These are phyloP conservation scores for Blastobasis lacticolella DNA, from an alignment of 2,888 invertebrate genomes.

Conservation along the genomic window DNA sequence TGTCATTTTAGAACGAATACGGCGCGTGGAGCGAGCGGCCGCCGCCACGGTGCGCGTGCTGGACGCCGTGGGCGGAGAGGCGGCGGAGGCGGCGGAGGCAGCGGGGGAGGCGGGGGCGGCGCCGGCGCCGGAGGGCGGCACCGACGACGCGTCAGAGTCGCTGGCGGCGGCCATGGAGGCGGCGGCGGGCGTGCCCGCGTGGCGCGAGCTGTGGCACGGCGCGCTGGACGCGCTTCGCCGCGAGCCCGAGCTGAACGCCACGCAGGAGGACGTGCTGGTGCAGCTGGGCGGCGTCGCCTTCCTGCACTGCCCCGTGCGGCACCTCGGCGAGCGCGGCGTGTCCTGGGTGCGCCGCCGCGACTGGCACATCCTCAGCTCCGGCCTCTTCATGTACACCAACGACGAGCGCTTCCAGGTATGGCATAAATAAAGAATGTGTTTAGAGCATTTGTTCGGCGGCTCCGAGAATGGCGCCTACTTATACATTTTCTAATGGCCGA, in stretches of 20 bases:
- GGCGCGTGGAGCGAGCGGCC: not conserved
- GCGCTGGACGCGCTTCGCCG: slow-evolving; percentile 57
- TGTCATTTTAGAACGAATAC: too few species aligned
- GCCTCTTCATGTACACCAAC: slow-evolving; percentile 92
- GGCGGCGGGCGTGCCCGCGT: slow-evolving; percentile 62
- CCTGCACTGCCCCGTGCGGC: slow-evolving; percentile 85
- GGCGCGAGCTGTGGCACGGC: slow-evolving; percentile 78
- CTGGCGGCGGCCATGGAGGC: slow-evolving; percentile 28
- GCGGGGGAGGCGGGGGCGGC: slow-evolving; percentile 13
- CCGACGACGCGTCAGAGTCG: slow-evolving; percentile 26
- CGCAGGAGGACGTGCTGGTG: slow-evolving; percentile 82
- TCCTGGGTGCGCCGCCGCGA: slow-evolving; percentile 94
- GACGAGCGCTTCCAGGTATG: slow-evolving; percentile 84
- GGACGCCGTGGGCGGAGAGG: not conserved
- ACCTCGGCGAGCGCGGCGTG: slow-evolving; percentile 84
- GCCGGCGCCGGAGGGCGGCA: slow-evolving; percentile 10
- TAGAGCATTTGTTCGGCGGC: not conserved
- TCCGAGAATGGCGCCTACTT: too few species aligned
- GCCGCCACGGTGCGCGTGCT: not conserved
- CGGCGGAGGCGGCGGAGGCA: slow-evolving; percentile 9
- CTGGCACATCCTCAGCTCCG: slow-evolving; percentile 95
- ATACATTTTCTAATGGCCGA: too few species aligned
- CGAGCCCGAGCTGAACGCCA: slow-evolving; percentile 79
- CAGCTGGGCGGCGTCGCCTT: slow-evolving; percentile 86
- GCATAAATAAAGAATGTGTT: not conserved